Evolutionary conservation across 1,140 invertebrate genomes (phyloP).

Genomic region (Stenopsyche tienmushanensis): DNA sequence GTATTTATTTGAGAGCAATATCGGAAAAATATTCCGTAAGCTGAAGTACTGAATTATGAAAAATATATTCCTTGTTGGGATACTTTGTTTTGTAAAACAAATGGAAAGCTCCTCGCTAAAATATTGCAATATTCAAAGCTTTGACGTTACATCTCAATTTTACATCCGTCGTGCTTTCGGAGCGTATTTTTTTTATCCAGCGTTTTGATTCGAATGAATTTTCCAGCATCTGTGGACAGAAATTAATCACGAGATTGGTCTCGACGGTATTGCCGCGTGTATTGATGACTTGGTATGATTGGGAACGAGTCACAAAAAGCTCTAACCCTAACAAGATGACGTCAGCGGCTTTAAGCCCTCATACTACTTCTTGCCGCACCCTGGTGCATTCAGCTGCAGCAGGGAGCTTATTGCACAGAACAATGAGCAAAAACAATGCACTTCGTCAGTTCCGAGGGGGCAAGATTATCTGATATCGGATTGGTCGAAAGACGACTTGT

Average conservation of each 20-base stretch:
- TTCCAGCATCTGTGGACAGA: too few relatives aligned
- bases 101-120: not conserved
- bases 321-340: conserved; percentile 5
- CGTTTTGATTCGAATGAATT: too few relatives aligned
- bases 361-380: not conserved
- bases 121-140: too few relatives aligned
- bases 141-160: too few relatives aligned
- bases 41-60: too few relatives aligned
- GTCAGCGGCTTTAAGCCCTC: conserved; percentile 6
- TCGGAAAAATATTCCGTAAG: too few relatives aligned
- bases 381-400: conserved; percentile 18
- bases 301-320: not conserved
- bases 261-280: too few relatives aligned
- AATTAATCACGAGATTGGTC: too few relatives aligned
- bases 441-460: conserved; percentile 10
- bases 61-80: not conserved
- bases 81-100: not conserved
- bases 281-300: too few relatives aligned
- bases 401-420: conserved; percentile 9
- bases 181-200: too few relatives aligned
- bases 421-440: conserved; percentile 33
- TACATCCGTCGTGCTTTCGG: too few relatives aligned
- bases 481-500: conserved; percentile 20
- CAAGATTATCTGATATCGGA: conserved; percentile 13
- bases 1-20: not conserved